Evolutionary conservation across 1,140 invertebrate species (phyloP).

Genomic region (Drosophila navojoa): DNA sequence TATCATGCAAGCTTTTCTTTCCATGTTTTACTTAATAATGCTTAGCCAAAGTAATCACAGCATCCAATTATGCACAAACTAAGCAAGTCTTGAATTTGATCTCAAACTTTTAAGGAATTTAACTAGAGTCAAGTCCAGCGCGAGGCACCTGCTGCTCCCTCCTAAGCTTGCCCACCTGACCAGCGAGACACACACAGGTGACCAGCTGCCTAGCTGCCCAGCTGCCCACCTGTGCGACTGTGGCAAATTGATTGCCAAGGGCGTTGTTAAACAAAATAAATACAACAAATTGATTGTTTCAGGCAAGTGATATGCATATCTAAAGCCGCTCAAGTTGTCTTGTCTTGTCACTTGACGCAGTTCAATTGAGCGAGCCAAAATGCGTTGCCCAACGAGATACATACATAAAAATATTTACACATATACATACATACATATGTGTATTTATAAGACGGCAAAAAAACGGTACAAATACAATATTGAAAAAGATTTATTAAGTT

Average conservation of each 20-base stretch:
- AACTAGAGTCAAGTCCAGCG: background rate
- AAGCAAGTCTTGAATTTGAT: background rate
- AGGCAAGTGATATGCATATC: constrained; percentile 52
- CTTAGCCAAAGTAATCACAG: too few relatives aligned
- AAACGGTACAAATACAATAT: constrained; percentile 47
- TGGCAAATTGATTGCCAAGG: constrained; percentile 49
- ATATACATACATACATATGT: background rate
- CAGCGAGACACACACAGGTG: background rate
- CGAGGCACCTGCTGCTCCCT: constrained; percentile 6
- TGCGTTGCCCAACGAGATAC: constrained; percentile 1
- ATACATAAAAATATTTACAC: constrained; percentile 2
- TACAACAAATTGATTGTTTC: constrained; percentile 52
- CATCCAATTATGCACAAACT: too few relatives aligned
- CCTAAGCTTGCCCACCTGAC: constrained; percentile 4
- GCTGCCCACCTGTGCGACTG: constrained; percentile 15
- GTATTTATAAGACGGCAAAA: too few relatives aligned
- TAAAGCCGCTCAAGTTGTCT: constrained; percentile 55
- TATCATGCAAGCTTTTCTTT: too few relatives aligned
- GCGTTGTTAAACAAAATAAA: constrained; percentile 30
- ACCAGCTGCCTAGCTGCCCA: constrained; percentile 8
- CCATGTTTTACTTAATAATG: too few relatives aligned
- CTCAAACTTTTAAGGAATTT: constrained; percentile 16
- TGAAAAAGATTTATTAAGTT: constrained; percentile 75
- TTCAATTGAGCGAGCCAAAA: constrained; percentile 34
- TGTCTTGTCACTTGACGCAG: constrained; percentile 49